phyloP scores from a whole-genome alignment of 2,888 invertebrate species.

The Margaritifera margaritifera region DNA sequence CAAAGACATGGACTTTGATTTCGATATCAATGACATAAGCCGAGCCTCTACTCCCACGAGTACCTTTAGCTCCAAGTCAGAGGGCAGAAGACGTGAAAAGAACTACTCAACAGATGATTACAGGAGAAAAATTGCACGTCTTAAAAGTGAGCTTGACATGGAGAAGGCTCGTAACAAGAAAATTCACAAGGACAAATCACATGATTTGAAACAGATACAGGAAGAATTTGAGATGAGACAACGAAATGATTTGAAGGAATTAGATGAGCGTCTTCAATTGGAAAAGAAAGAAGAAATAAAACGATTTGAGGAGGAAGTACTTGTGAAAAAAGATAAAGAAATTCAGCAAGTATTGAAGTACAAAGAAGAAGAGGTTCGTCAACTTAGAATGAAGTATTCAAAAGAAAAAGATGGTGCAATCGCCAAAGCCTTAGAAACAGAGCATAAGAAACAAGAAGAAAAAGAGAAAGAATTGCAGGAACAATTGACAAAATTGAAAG shows the following conservation, averaged over 20 bases:
- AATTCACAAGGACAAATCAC: slow-evolving; percentile 58
- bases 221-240: slow-evolving; percentile 57
- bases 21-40: slow-evolving; percentile 61
- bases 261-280: slow-evolving; percentile 47
- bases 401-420: slow-evolving; percentile 57
- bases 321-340: slow-evolving; percentile 63
- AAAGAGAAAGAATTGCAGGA: slow-evolving; percentile 44
- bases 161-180: slow-evolving; percentile 59
- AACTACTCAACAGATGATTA: slow-evolving; percentile 46
- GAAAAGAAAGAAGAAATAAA: slow-evolving; percentile 55
- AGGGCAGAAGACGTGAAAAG: slow-evolving; percentile 47
- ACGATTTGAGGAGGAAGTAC: slow-evolving; percentile 50
- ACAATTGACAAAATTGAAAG: slow-evolving; percentile 47
- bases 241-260: slow-evolving; percentile 43
- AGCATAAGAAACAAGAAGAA: slow-evolving; percentile 47
- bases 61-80: slow-evolving; percentile 56
- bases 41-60: slow-evolving; percentile 62
- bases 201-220: slow-evolving; percentile 54
- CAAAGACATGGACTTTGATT: slow-evolving; percentile 51
- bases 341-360: slow-evolving; percentile 61
- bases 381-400: slow-evolving; percentile 41
- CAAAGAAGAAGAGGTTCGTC: slow-evolving; percentile 60
- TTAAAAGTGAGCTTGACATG: slow-evolving; percentile 60
- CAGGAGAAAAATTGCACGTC: slow-evolving; percentile 48
- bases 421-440: slow-evolving; percentile 50